Conservation (phyloP, 2,113 vertebrate genomes). For the Cacatua alba region DNA sequence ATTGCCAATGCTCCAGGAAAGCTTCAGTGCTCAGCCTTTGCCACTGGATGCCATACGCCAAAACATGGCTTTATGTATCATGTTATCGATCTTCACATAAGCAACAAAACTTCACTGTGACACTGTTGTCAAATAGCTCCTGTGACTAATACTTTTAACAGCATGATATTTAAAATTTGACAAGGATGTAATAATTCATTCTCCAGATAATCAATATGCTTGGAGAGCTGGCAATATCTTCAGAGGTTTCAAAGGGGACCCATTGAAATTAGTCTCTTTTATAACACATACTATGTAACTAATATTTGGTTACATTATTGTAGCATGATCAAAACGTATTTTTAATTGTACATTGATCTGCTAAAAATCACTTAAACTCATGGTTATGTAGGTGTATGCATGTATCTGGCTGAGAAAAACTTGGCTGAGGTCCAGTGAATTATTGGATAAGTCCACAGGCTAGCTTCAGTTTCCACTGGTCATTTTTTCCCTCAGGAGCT, state of each 20-base stretch:
- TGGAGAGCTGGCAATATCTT: constrained; percentile 68
- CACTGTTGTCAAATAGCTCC: constrained; percentile 65
- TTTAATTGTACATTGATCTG: constrained; percentile 46
- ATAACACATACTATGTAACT: neutral
- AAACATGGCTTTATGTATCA: constrained; percentile 60
- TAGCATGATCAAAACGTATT: constrained; percentile 47
- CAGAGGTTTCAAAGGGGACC: constrained; percentile 61
- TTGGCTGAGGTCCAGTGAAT: constrained; percentile 40
- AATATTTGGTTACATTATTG: constrained; percentile 44
- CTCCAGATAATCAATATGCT: constrained; percentile 66
- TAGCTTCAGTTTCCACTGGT: constrained; percentile 62
- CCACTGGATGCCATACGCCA: constrained; percentile 30
- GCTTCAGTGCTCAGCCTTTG: constrained; percentile 27
- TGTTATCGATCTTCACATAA: constrained; percentile 33
- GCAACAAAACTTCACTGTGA: constrained; percentile 48
- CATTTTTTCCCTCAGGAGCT: constrained; percentile 47
- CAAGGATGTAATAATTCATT: constrained; percentile 75
- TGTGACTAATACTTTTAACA: constrained; percentile 79
- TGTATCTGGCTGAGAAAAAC: neutral
- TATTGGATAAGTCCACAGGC: neutral
- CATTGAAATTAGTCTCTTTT: constrained; percentile 39
- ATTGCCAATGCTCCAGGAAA: constrained; percentile 53
- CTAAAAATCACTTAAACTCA: constrained; percentile 50
- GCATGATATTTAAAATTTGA: constrained; percentile 77
- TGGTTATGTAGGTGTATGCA: neutral